Evolutionary conservation across 1,140 invertebrate species (phyloP).

Genomic region (Sitophilus oryzae): DNA sequence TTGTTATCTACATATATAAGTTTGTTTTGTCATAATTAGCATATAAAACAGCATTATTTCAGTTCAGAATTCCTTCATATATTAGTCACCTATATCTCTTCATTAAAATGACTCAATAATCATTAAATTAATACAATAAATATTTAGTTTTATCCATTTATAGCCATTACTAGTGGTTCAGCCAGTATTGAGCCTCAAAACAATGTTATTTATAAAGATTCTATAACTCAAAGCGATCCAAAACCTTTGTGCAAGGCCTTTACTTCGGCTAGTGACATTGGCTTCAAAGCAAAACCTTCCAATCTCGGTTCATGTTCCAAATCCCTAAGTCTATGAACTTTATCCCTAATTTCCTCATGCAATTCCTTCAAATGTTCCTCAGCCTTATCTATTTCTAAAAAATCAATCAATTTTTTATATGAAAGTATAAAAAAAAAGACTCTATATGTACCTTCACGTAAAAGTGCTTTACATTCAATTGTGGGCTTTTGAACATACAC

Average conservation of each 20-base stretch:
- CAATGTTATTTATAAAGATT: too few species aligned
- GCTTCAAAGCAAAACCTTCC: slow-evolving; percentile 36
- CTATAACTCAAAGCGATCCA: too few species aligned
- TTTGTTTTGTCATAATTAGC: too few species aligned
- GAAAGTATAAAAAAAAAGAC: not conserved
- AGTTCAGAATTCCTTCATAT: too few species aligned
- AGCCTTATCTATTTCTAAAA: slow-evolving; percentile 32
- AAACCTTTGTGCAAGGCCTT: slow-evolving; percentile 36
- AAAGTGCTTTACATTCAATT: slow-evolving; percentile 31
- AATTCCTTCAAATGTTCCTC: slow-evolving; percentile 28
- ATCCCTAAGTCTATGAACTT: slow-evolving; percentile 34
- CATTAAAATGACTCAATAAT: too few species aligned
- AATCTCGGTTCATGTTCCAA: slow-evolving; percentile 38
- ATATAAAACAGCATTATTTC: too few species aligned
- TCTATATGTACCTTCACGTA: slow-evolving; percentile 28
- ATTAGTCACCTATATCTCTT: too few species aligned
- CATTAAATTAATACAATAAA: too few species aligned
- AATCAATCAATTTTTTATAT: slow-evolving; percentile 10
- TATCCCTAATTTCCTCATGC: slow-evolving; percentile 32
- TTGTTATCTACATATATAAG: too few species aligned
- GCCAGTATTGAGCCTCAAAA: too few species aligned
- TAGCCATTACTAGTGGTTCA: too few species aligned
- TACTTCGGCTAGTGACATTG: slow-evolving; percentile 35
- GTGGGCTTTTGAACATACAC: slow-evolving; percentile 33
- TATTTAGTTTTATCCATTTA: too few species aligned